These are phyloP conservation scores for Lerema accius DNA, from an alignment of 1,140 invertebrate genomes.

Conservation along the genomic window DNA sequence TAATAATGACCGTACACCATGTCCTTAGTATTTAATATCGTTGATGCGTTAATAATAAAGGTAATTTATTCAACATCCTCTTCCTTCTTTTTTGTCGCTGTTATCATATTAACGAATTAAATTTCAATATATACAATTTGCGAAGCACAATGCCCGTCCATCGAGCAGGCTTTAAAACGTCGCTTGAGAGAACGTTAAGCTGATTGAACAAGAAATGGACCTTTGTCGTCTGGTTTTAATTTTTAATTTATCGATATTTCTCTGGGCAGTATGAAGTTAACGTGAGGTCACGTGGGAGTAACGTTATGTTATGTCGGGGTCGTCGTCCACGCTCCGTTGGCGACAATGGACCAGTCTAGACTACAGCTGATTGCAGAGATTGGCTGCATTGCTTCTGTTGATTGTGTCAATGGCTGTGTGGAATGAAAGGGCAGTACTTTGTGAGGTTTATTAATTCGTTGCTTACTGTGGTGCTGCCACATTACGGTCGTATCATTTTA, in stretches of 20 bases:
- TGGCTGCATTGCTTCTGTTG: slow-evolving; percentile 8
- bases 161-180: not conserved
- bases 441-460: slow-evolving; percentile 8
- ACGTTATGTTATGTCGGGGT: not conserved
- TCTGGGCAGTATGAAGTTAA: not conserved
- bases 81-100: too few species aligned
- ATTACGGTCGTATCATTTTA: not conserved
- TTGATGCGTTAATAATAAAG: too few species aligned
- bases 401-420: slow-evolving; percentile 4
- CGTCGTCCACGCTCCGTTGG: not conserved
- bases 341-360: slow-evolving; percentile 16
- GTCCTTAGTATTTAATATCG: too few species aligned
- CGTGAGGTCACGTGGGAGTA: not conserved
- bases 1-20: too few species aligned
- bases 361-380: slow-evolving; percentile 10
- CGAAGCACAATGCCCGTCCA: too few species aligned
- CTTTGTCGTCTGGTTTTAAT: not conserved
- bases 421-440: not conserved
- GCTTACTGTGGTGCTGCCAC: not conserved
- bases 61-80: too few species aligned
- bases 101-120: too few species aligned
- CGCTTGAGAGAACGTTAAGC: not conserved
- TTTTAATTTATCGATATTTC: slow-evolving; percentile 3
- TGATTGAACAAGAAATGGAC: not conserved
- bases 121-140: too few species aligned